Base-by-base conservation (phyloP, 1,140 invertebrate species). In the Centruroides sculpturatus region DNA sequence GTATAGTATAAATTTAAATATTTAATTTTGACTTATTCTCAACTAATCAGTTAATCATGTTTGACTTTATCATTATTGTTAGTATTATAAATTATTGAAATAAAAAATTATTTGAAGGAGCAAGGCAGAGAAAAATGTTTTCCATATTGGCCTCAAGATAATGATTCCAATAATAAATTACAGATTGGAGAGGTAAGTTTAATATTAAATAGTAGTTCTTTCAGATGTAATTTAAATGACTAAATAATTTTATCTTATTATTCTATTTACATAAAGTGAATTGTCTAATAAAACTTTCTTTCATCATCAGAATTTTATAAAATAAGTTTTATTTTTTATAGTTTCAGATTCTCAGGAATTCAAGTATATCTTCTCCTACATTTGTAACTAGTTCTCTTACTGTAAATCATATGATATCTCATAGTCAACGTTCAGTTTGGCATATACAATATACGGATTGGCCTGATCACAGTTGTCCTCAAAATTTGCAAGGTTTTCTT, bases 401-500 rank as follows among this genome's bases (percentile, higher is more conserved):
- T 9, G 23, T 67, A 11, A 55, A 60, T 47, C 65, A 67, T 55
- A 36, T 63, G 60, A 69, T 41, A 70, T 78, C 55, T 66, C 71
- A 59, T 57, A 76, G 6, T 64, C 69, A 8, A 71, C 75, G 63
- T 55, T 80, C 80, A 50, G 77, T 90, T 47, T 90, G 87, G 86
- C 86, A 89, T 76, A 75, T 90, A 62, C 85, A 87, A 70, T 90
- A 85, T 71, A 81, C 81, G 41, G 82, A 84, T 71, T 89, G 86
- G 86, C 82, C 81, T 10, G 81, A 85, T 69, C 80, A 82, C 68
- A 78, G 80, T 64, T 81, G 81, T 74, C 84, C 85, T 1, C 75
- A 79, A 35, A 79, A 81, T 61, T 77, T 81, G 12, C 79, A 79
- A 64, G 80, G 83, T 58, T 86, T 85, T 69, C 72, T 85, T 35